Evolutionary conservation across 2,113 vertebrate species (phyloP).

Genomic region (Bubo bubo): DNA sequence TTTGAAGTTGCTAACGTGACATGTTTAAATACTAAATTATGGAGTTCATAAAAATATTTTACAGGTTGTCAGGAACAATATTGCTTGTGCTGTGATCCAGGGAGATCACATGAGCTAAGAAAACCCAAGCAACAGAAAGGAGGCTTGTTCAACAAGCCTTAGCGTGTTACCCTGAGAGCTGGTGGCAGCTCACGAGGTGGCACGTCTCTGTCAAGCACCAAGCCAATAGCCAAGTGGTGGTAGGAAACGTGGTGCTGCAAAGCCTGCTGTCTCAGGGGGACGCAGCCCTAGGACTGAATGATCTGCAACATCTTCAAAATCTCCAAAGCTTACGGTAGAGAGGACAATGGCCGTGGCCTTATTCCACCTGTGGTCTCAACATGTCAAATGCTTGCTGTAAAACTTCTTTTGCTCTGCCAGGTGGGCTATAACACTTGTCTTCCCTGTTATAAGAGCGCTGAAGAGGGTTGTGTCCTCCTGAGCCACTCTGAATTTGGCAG

Average conservation of each 20-base stretch:
- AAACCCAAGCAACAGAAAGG: neutral
- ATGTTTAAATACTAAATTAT: neutral
- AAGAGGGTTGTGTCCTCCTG: neutral
- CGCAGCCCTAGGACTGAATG: neutral
- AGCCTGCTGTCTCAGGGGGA: rapidly evolving
- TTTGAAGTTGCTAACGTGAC: neutral
- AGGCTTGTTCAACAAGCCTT: neutral
- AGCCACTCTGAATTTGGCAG: neutral
- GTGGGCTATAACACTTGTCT: neutral
- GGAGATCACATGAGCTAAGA: neutral
- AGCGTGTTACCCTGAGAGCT: neutral
- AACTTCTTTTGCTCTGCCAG: neutral
- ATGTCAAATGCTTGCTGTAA: neutral
- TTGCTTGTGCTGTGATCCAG: neutral
- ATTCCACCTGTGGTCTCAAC: neutral
- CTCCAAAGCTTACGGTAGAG: neutral
- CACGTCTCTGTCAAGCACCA: neutral
- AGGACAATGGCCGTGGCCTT: neutral
- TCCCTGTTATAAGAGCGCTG: neutral
- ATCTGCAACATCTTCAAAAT: neutral
- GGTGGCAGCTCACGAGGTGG: neutral
- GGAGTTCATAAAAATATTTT: slow-evolving; percentile 19
- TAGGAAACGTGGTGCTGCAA: neutral
- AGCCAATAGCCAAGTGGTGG: neutral
- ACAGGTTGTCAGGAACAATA: neutral